Percentiles rank a stretch among this genome's conserved stretches.
Conservation (phyloP, 2,797 vertebrate species). For the Myotis myotis region DNA sequence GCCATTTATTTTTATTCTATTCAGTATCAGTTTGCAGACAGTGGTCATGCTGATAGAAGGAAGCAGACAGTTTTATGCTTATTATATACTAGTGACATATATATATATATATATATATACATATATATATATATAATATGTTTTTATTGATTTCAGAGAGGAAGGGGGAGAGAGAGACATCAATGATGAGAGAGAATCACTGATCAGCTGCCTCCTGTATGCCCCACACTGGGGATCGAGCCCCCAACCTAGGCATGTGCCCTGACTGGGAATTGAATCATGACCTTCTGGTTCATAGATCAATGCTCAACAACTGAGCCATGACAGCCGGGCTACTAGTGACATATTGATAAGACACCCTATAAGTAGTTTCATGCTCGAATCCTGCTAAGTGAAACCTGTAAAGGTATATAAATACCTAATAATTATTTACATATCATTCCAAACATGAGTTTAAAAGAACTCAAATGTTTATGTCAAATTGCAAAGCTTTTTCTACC, state of each 20-base stretch:
- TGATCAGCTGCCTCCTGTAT: too few relatives aligned
- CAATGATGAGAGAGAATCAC: too few relatives aligned
- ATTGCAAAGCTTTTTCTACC: neutral
- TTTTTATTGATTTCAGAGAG: too few relatives aligned
- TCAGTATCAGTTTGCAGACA: neutral
- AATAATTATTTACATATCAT: neutral
- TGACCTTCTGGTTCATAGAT: too few relatives aligned
- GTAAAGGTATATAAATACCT: neutral
- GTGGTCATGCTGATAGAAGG: neutral
- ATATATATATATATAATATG: too few relatives aligned
- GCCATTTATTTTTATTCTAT: neutral
- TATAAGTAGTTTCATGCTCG: neutral
- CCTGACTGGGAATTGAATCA: too few relatives aligned
- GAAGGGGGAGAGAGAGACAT: too few relatives aligned
- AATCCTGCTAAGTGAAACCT: conserved; percentile 30
- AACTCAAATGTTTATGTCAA: neutral
- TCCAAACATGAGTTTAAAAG: neutral
- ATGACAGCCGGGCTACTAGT: neutral
- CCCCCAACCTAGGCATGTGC: too few relatives aligned
- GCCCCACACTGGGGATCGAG: too few relatives aligned
- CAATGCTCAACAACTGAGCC: too few relatives aligned
- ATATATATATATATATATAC: too few relatives aligned
- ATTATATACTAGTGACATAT: neutral
- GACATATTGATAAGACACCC: neutral
- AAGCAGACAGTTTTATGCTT: neutral